A percentile compares a stretch with the other conserved stretches of the same genome.
phyloP scores from a whole-genome alignment of 2,113 vertebrate genomes.

The Pterocles gutturalis region DNA sequence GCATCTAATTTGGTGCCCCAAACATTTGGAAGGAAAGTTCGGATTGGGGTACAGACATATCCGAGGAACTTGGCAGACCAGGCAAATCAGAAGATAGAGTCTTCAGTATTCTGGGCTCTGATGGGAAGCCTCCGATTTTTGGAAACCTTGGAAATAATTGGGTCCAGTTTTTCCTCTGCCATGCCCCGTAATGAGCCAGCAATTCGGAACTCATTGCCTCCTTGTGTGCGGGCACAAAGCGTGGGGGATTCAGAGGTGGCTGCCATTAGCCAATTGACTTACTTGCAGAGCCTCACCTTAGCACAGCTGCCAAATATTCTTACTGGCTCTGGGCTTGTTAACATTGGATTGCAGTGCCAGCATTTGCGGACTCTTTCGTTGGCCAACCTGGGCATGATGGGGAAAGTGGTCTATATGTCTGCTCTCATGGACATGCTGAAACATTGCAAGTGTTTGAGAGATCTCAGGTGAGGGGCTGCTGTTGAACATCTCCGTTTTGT shows the following conservation, averaged over 20 bases:
- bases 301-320: constrained; percentile 92
- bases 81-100: constrained; percentile 53
- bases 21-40: constrained; percentile 86
- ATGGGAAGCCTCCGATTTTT: constrained; percentile 82
- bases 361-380: constrained; percentile 88
- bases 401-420: constrained; percentile 87
- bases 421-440: constrained; percentile 89
- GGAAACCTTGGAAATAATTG: constrained; percentile 90
- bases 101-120: constrained; percentile 83
- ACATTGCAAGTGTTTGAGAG: constrained; percentile 88
- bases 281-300: constrained; percentile 87
- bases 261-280: constrained; percentile 83
- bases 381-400: constrained; percentile 92
- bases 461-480: constrained; percentile 89
- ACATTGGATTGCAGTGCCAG: constrained; percentile 85
- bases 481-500: background rate
- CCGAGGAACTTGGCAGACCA: constrained; percentile 50
- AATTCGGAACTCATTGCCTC: constrained; percentile 88
- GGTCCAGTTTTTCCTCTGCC: constrained; percentile 91
- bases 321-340: constrained; percentile 87
- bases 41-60: constrained; percentile 84
- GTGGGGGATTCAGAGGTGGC: constrained; percentile 89
- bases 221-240: constrained; percentile 85
- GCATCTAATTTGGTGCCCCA: constrained; percentile 73
- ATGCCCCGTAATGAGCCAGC: constrained; percentile 93